Evolutionary conservation across 2,888 invertebrate genomes (phyloP).

Genomic region (Rotaria sp.): DNA sequence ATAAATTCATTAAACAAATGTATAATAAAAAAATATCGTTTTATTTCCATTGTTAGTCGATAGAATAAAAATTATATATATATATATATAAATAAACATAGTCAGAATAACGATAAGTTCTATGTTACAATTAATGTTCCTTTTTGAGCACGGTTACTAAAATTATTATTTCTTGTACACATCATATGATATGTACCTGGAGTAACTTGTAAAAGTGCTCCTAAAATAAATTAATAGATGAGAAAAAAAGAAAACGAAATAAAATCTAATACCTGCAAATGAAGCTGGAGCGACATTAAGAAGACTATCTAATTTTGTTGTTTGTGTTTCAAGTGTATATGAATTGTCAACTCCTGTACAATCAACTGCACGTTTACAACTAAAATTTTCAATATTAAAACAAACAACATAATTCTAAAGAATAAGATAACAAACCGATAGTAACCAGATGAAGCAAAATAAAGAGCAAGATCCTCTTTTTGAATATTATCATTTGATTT

Average conservation of each 20-base stretch:
- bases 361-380: slow-evolving; percentile 44
- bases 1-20: too few species aligned
- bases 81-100: too few species aligned
- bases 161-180: slow-evolving; percentile 54
- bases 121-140: slow-evolving; percentile 14
- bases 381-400: slow-evolving; percentile 40
- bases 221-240: slow-evolving; percentile 41
- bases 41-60: too few species aligned
- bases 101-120: neutral
- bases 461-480: slow-evolving; percentile 47
- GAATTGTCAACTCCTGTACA: slow-evolving; percentile 31
- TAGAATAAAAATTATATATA: too few species aligned
- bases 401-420: neutral
- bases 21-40: too few species aligned
- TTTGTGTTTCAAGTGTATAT: neutral
- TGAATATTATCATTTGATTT: slow-evolving; percentile 2
- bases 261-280: slow-evolving; percentile 42
- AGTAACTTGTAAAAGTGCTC: slow-evolving; percentile 48
- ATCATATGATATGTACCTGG: slow-evolving; percentile 50
- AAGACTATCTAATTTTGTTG: slow-evolving; percentile 45
- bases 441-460: slow-evolving; percentile 52
- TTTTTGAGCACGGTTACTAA: slow-evolving; percentile 45
- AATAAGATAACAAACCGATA: slow-evolving; percentile 45
- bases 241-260: neutral
- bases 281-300: slow-evolving; percentile 54